phyloP scores from a whole-genome alignment of 2,113 vertebrate species.

The Himantopus leucocephalus region DNA sequence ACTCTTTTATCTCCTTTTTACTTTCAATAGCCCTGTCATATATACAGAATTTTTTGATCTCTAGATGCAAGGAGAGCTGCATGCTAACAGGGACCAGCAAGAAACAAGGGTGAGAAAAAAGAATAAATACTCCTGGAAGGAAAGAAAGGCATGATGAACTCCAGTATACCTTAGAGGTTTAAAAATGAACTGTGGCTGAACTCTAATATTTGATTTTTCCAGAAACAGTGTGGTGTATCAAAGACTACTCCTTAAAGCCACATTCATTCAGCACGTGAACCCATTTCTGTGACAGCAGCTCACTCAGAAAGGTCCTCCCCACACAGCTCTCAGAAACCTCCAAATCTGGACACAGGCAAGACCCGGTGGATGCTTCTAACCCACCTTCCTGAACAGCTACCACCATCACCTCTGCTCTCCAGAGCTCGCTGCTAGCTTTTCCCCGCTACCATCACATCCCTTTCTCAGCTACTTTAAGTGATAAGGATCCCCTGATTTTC shows the following conservation, averaged over 20 bases:
- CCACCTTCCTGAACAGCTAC: not conserved
- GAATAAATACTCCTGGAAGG: constrained; percentile 35
- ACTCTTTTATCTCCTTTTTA: constrained; percentile 44
- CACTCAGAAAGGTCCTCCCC: not conserved
- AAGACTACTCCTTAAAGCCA: not conserved
- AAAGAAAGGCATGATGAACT: not conserved
- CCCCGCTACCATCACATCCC: fast-evolving
- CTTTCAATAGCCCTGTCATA: constrained; percentile 28
- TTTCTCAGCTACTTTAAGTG: not conserved
- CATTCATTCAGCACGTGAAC: not conserved
- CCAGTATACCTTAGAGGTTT: constrained; percentile 7
- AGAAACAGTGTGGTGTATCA: not conserved
- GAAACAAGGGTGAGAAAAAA: constrained; percentile 14
- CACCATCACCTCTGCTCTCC: not conserved
- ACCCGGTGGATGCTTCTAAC: not conserved
- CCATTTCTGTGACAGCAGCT: not conserved
- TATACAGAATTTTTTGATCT: constrained; percentile 46
- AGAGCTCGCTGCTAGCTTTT: not conserved
- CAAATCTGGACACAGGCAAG: not conserved
- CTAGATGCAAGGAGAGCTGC: constrained; percentile 33
- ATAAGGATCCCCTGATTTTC: not conserved
- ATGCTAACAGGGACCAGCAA: constrained; percentile 44
- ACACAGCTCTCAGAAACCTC: not conserved
- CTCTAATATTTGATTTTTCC: constrained; percentile 64
- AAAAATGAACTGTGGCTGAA: constrained; percentile 60